Evolutionary conservation across 2,113 vertebrate genomes (phyloP), one percentile per base, ranked within the genome.

Genomic region (Ceyx cyanopectus): DNA sequence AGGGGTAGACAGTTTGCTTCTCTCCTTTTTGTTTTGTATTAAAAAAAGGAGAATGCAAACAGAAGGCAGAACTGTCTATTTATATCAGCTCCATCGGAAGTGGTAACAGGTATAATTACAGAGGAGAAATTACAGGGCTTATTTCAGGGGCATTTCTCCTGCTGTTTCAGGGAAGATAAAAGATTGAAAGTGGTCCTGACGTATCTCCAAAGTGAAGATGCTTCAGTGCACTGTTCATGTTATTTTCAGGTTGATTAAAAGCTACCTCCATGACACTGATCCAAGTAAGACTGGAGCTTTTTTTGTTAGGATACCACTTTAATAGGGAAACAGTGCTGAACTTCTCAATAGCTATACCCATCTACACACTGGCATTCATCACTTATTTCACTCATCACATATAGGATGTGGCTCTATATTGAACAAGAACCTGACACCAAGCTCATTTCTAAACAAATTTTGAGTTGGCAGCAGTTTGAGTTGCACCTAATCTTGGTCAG

Each of bases 101-200:
- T 96, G 85, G 96, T 97, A 97, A 98, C 97, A 98, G 97, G 97
- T 98, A 94, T 98, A 98, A 98, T 98, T 98, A 98, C 97, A 92
- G 95, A 97, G 96, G 92, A 97, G 97, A 98, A 98, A 98, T 98
- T 98, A 97, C 96, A 97, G 94, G 87, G 95, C 97, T 97, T 86
- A 97, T 97, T 98, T 97, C 96, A 96, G 92, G 95, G 95, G 96
- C 32, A 87, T 95, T 97, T 97, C 93, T 97, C 97, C 97, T n/a
- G 96, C 97, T 98, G 97, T 97, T 98, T 95, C 51, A 60, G 21
- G 82, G 90, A 95, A 97, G 97, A 97, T 89, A 97, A 97, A 97
- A 98, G 97, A 98, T 96, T 98, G 97, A 98, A 97, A 98, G 94
- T 93, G 83, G 80, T 97, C 92, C 95, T 97, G 97, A 97, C 96